Base-by-base conservation (phyloP, 2,888 invertebrate genomes). In the Drosophila meridionalis region DNA sequence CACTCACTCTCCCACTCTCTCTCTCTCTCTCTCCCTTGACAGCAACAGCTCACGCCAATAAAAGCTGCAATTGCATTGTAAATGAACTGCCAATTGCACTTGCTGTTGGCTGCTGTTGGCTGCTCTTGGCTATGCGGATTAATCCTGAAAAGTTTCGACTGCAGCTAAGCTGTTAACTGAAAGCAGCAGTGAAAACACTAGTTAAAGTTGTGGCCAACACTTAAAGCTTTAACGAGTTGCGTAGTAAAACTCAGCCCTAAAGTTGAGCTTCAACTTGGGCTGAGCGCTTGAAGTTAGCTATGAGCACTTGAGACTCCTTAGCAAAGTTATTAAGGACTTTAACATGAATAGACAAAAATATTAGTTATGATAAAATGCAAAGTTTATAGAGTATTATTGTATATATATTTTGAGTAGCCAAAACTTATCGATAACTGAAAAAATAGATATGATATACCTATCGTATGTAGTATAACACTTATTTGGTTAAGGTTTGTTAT, bases 51-150 rank as follows among this genome's bases (percentile, higher is more conserved):
- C 9, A 36, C 40, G 20, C 11, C 65, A 48, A 20, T 20, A 14
- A 34, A 20, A 30, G 42, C 45, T 42, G 45, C 6, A 40, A 34
- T 36, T 52, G 52, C 34, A 36, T 14, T n/a, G 34, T 9, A 50
- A 69, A 14, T 12, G 32, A 28, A 42, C 34, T 56, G 6, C n/a
- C 64, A 47, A 53, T 61, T 47, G 57, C 56, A 76, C 42, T n/a
- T 28, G 56, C 64, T 30, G 48, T 8, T n/a, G 2, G 59, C 34
- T 36, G 58, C 7, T 7, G 48, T 8, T n/a, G 2, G 59, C 34
- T 36, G 58, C 7, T 7, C 14, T 4, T 8, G 40, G 30, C 30
- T 7, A 42, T 32, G 30, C 11, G 40, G 20, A 57, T 57, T 42
- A 32, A 57, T 42, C 40, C 55, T 3, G 9, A 30, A 30, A 30